Base-by-base conservation (phyloP, 1,140 invertebrate genomes). In the Cydia fagiglandana region DNA sequence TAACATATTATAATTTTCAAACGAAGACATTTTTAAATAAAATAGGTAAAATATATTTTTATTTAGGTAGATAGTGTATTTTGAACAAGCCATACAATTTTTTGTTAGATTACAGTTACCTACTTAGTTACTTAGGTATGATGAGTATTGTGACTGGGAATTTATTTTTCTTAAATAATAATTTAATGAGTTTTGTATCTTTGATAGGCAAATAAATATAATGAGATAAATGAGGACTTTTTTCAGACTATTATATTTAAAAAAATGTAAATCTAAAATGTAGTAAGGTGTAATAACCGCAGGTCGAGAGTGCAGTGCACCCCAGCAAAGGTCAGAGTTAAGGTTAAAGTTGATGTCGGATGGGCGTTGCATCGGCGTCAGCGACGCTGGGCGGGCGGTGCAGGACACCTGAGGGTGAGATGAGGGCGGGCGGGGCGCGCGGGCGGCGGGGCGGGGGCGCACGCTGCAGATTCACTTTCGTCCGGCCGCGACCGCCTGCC, bases 381-480 rank as follows among this genome's bases (percentile, higher is more conserved):
- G 86, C 75, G 78, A 81, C 79, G 81, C 75, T 79, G 86, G 74
- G 90, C 88, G 88, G 80, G 81, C 77, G 81, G 83, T 75, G 80
- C 83, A 81, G 87, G 88, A 89, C 89, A 61, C 74, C 56, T 53
- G 47, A 74, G 47, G 74, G 50, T 64, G 74, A 70, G 66, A 41
- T 45, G 47, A 75, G 73, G 73, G 73, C 73, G 53, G 30, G 73
- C 47, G 73, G 24, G 73, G 47, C n/a, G 17, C 20, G 73, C 80
- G 81, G 83, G 74, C 84, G 81, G 86, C 83, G 89, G 83, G 87
- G 86, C 83, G 85, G 89, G 83, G 87, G 86, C 83, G 85, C 83
- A 80, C 83, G 84, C 86, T 89, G 89, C 89, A 91, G 91, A 92
- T 92, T 92, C 91, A 92, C 91, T 92, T 92, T 92, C 91, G 91